A percentile compares a stretch with the other conserved stretches of the same genome.
phyloP scores from a whole-genome alignment of 2,888 invertebrate genomes.

The Tridacna gigas region DNA sequence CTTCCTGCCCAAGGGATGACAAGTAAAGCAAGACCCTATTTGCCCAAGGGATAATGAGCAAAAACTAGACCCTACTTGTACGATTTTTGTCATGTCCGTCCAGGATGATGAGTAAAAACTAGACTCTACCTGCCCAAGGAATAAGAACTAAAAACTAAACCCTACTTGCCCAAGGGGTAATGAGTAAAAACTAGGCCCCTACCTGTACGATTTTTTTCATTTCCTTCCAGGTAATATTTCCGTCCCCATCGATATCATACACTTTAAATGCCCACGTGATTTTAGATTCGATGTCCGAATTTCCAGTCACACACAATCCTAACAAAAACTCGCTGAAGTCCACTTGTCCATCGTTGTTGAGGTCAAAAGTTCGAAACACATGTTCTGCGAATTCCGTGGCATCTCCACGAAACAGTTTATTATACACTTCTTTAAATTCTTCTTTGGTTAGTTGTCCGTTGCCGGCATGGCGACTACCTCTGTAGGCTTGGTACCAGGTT shows the following conservation, averaged over 20 bases:
- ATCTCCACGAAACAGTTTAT: conserved; percentile 61
- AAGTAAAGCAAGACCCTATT: too few species aligned
- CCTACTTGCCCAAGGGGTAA: too few species aligned
- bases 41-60: too few species aligned
- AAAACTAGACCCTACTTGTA: too few species aligned
- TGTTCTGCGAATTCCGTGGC: conserved; percentile 66
- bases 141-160: too few species aligned
- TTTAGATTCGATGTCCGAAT: conserved; percentile 61
- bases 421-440: conserved; percentile 66
- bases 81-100: too few species aligned
- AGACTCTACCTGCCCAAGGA: too few species aligned
- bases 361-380: conserved; percentile 69
- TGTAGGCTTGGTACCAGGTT: conserved; percentile 49
- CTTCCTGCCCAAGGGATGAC: too few species aligned
- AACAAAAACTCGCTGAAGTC: conserved; percentile 69
- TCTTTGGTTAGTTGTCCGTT: conserved; percentile 56
- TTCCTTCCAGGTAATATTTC: conserved; percentile 65
- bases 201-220: conserved; percentile 67
- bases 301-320: conserved; percentile 65
- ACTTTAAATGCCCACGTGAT: conserved; percentile 69
- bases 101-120: too few species aligned
- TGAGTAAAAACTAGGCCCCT: neutral
- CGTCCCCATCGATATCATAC: conserved; percentile 70
- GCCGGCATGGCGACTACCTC: conserved; percentile 49
- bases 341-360: conserved; percentile 61